These are phyloP conservation scores for Carlito syrichta DNA, from an alignment of 2,113 vertebrate species.

Conservation along the genomic window DNA sequence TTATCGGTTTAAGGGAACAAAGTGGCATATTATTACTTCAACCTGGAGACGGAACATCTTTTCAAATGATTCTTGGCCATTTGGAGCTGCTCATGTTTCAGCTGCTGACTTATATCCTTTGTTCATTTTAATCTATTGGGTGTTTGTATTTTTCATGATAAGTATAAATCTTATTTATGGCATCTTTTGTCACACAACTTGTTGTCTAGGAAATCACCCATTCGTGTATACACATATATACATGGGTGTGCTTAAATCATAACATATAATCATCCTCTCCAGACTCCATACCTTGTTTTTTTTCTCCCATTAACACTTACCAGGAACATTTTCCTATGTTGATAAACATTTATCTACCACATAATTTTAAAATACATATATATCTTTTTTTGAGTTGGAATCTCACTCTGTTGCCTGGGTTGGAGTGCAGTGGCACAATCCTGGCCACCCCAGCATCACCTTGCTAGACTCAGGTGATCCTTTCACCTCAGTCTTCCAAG, in stretches of 20 bases:
- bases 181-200: conserved; percentile 3
- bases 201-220: neutral
- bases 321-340: conserved; percentile 8
- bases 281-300: neutral
- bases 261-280: neutral
- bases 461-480: no score
- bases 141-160: neutral
- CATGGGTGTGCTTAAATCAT: neutral
- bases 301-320: neutral
- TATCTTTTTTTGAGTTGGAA: no score
- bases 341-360: neutral
- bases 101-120: neutral
- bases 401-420: no score
- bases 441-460: no score
- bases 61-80: neutral
- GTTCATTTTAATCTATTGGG: neutral
- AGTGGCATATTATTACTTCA: neutral
- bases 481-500: no score
- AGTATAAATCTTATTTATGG: neutral
- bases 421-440: no score
- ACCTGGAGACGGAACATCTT: neutral
- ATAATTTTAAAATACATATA: no score
- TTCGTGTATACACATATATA: neutral
- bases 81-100: neutral
- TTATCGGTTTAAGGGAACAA: neutral